Evolutionary conservation across 2,113 vertebrate species (phyloP).

Genomic region (Micronycteris hirsuta): DNA sequence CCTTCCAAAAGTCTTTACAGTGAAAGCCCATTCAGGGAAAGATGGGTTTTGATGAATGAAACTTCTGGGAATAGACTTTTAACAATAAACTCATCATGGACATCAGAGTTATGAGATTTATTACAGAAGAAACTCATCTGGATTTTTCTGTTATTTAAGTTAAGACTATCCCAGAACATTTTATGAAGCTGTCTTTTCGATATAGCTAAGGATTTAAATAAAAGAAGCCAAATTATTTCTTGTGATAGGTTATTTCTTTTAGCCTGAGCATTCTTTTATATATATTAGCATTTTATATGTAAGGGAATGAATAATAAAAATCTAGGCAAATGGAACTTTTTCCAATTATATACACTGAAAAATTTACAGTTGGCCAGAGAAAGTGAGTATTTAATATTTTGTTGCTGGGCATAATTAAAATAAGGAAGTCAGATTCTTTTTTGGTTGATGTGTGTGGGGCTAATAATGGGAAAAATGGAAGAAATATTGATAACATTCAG

Average conservation of each 20-base stretch:
- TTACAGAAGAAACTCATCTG: neutral
- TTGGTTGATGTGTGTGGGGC: neutral
- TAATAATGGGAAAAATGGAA: neutral
- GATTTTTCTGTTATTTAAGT: neutral
- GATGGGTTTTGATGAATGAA: neutral
- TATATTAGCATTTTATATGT: neutral
- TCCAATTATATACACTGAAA: slow-evolving; percentile 30
- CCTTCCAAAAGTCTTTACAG: neutral
- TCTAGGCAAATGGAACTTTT: slow-evolving; percentile 12
- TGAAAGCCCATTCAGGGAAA: neutral
- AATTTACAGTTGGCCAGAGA: slow-evolving; percentile 37
- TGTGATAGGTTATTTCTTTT: slow-evolving; percentile 19
- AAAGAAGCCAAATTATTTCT: neutral
- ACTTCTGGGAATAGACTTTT: neutral
- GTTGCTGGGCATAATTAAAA: slow-evolving; percentile 35
- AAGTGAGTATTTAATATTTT: slow-evolving; percentile 60
- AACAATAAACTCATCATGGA: neutral
- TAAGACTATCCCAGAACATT: neutral
- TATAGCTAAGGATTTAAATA: neutral
- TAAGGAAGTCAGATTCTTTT: slow-evolving; percentile 27
- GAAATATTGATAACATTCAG: neutral
- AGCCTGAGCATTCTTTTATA: neutral
- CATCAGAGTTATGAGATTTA: neutral
- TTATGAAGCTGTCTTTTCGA: neutral
- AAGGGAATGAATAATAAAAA: slow-evolving; percentile 31